Percentiles rank a stretch among this genome's conserved stretches.
Conservation (phyloP, 2,888 invertebrate genomes). For the Sussaba pulchella region DNA sequence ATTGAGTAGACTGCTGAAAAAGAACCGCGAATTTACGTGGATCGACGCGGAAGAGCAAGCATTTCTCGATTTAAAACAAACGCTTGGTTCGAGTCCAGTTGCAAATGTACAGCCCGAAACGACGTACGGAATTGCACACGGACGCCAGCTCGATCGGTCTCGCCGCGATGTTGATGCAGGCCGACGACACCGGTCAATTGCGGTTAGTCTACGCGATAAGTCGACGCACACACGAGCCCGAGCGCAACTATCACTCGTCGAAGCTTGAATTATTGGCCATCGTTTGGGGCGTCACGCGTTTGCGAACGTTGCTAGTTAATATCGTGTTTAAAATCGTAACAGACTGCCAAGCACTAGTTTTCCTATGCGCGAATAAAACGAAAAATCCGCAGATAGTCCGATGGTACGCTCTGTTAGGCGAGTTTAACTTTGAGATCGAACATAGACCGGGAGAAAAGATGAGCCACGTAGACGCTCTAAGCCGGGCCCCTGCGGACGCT, state of each 20-base stretch:
- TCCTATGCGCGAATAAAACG: conserved; percentile 1
- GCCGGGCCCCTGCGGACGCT: conserved; percentile 56
- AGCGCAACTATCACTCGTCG: too few species aligned
- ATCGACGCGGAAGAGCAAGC: conserved; percentile 37
- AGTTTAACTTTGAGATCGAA: conserved; percentile 60
- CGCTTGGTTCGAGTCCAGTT: conserved; percentile 59
- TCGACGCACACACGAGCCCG: too few species aligned
- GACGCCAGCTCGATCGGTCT: conserved; percentile 73
- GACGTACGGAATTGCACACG: conserved; percentile 74
- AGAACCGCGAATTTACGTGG: conserved; percentile 61
- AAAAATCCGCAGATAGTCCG: conserved; percentile 31
- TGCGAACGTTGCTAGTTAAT: conserved; percentile 76
- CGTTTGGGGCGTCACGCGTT: conserved; percentile 75
- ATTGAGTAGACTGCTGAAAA: conserved; percentile 58
- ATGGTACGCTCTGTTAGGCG: conserved; percentile 17
- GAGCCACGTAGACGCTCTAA: conserved; percentile 68
- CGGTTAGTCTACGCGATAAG: too few species aligned
- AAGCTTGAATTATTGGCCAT: too few species aligned
- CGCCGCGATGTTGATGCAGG: too few species aligned
- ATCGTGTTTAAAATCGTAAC: conserved; percentile 70
- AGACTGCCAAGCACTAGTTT: conserved; percentile 25
- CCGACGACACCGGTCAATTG: too few species aligned
- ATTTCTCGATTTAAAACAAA: conserved; percentile 47
- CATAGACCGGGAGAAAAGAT: conserved; percentile 65
- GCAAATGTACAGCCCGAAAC: conserved; percentile 65